Evolutionary conservation across 2,888 invertebrate species (phyloP), one percentile per base, ranked within the genome.

Genomic region (Therioaphis trifolii): DNA sequence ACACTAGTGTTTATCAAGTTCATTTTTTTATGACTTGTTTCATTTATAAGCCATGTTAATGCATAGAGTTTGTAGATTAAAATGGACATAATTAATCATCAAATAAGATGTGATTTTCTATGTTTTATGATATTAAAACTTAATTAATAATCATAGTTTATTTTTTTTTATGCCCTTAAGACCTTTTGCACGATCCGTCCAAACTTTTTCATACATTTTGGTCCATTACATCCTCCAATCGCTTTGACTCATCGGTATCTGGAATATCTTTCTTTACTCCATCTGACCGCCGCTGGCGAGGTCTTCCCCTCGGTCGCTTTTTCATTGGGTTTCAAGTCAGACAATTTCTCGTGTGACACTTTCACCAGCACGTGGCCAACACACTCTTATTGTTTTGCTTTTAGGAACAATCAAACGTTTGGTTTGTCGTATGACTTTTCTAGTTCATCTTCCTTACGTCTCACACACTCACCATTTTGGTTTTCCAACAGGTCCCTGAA

Each of bases 151-250:
- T 12, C 55, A 55, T 55, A 74, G 55, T 55, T 0, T 55, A 55
- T 61, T 61, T 61, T 61, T 61, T 61, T 21, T 61, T 21, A 7
- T 35, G 35, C 35, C 61, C 7, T 61, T 61, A 61, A 61, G 61
- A 21, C 61, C n/a, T 61, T 61, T 61, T 61, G 61, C 61, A 61
- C 61, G 61, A 9, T 61, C 21, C 61, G 21, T 15, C 61, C 61
- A 61, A 24, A 61, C 61, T 24, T 61, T 4, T n/a, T 4, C 21
- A 61, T 5, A 35, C 35, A 61, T 61, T 61, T 21, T 11, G 61
- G 61, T 61, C 61, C 21, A 61, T 61, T 61, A 21, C 61, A 61
- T 61, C 61, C 61, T 61, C 61, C 61, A 61, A 61, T 61, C 61
- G 61, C 61, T 61, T 61, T 61, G 61, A 4, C 24, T 61, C 61